phyloP scores from a whole-genome alignment of 2,113 vertebrate species.

The Bos javanicus region DNA sequence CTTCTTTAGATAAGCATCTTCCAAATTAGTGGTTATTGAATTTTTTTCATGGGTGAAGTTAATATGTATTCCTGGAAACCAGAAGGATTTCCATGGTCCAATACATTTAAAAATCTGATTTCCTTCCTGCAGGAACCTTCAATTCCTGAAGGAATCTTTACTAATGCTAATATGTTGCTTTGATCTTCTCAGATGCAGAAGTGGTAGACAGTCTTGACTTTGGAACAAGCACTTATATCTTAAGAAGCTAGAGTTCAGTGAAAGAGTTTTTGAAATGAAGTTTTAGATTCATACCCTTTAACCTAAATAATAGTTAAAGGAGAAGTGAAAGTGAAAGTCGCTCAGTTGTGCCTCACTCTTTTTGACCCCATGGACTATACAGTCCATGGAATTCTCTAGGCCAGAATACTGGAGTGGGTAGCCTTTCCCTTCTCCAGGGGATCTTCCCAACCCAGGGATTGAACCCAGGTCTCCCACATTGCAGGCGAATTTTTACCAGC shows the following conservation, averaged over 20 bases:
- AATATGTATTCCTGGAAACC: slow-evolving; percentile 6
- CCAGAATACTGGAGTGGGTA: not conserved
- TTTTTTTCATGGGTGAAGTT: slow-evolving; percentile 7
- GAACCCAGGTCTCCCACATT: not conserved
- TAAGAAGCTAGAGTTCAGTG: not conserved
- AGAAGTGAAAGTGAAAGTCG: not conserved
- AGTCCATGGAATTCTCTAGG: not conserved
- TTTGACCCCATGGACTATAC: not conserved
- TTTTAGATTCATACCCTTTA: slow-evolving; percentile 11
- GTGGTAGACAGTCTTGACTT: not conserved
- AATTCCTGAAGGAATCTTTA: slow-evolving; percentile 1
- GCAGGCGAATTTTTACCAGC: not conserved
- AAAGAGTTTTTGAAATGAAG: slow-evolving; percentile 24
- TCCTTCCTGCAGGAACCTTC: not conserved
- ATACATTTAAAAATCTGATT: not conserved
- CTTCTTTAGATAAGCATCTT: slow-evolving; percentile 33
- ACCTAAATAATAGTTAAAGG: not conserved
- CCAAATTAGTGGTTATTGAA: not conserved
- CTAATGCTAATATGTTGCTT: not conserved
- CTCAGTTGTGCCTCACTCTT: not conserved
- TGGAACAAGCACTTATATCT: not conserved
- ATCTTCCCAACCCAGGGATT: not conserved
- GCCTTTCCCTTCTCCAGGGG: not conserved
- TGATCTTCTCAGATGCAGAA: not conserved
- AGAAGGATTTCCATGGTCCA: not conserved